Evolutionary conservation across 2,113 vertebrate species (phyloP).

Genomic region (Trichechus manatus): DNA sequence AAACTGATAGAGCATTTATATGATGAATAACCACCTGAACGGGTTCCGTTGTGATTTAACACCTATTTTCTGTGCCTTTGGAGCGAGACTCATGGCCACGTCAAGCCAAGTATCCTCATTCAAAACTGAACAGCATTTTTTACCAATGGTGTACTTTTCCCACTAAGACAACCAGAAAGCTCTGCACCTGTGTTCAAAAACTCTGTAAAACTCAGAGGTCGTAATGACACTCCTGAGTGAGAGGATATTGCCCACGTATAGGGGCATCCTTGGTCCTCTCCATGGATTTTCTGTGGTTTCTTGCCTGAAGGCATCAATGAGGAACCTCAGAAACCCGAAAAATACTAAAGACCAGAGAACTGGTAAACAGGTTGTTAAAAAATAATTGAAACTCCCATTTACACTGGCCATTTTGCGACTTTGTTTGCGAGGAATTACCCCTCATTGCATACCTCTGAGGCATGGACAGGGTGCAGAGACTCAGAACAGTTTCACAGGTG

Average conservation of each 20-base stretch:
- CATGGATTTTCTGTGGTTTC: slow-evolving; percentile 67
- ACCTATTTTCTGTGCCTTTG: slow-evolving; percentile 39
- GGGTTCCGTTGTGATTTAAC: background rate
- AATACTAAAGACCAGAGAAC: slow-evolving; percentile 64
- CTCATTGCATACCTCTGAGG: background rate
- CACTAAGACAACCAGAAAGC: slow-evolving; percentile 52
- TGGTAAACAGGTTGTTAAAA: slow-evolving; percentile 76
- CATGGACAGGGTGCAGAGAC: background rate
- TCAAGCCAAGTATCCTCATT: slow-evolving; percentile 48
- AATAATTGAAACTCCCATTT: slow-evolving; percentile 69
- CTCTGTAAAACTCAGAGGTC: slow-evolving; percentile 40
- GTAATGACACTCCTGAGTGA: slow-evolving; percentile 30
- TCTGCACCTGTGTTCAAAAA: slow-evolving; percentile 69
- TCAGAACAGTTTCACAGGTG: background rate
- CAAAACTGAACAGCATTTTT: slow-evolving; percentile 44
- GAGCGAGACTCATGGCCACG: background rate
- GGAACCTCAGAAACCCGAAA: slow-evolving; percentile 46
- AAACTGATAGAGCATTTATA: background rate
- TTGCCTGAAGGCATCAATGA: slow-evolving; percentile 69
- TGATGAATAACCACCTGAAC: background rate
- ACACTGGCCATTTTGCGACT: slow-evolving; percentile 59
- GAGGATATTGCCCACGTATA: slow-evolving; percentile 36
- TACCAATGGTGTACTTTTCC: slow-evolving; percentile 62
- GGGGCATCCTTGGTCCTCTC: slow-evolving; percentile 35
- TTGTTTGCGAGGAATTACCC: slow-evolving; percentile 57